These are phyloP conservation scores for Aphodius sticticus DNA, from an alignment of 2,888 invertebrate species.

Conservation along the genomic window DNA sequence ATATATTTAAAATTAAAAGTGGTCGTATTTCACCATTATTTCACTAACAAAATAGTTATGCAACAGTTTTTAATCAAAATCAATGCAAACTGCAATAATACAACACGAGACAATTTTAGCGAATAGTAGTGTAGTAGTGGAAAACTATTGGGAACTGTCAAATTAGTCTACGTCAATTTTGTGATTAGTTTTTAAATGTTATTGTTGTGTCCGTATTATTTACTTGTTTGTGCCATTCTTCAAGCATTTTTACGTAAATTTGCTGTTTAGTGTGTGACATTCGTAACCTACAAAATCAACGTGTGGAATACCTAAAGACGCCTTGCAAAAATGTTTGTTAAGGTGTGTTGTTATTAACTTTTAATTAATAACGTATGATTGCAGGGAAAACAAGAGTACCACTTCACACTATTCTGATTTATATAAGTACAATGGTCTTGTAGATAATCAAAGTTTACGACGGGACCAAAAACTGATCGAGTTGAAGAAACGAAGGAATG, in stretches of 20 bases:
- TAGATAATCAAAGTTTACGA: conserved; percentile 56
- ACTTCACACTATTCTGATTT: conserved; percentile 27
- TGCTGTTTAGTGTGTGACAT: background rate
- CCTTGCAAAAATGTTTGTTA: background rate
- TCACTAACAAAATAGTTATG: background rate
- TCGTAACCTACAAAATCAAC: too few species aligned
- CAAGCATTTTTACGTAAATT: background rate
- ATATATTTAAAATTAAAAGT: too few species aligned
- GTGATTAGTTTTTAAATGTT: background rate
- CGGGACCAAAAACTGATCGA: conserved; percentile 63
- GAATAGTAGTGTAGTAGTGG: background rate
- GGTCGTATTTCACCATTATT: background rate
- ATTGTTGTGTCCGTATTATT: background rate
- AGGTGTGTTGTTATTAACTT: background rate
- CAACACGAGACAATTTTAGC: background rate
- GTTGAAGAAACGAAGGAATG: conserved; percentile 65
- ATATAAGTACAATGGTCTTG: conserved; percentile 37
- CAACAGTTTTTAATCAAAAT: too few species aligned
- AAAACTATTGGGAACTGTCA: background rate
- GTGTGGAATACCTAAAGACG: too few species aligned
- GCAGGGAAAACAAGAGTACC: background rate
- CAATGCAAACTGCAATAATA: background rate
- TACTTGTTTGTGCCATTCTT: background rate
- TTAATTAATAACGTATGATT: background rate
- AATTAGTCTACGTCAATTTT: background rate